These are phyloP conservation scores for Drosophila pseudotalamancana DNA, from an alignment of 2,888 invertebrate genomes.

Conservation along the genomic window DNA sequence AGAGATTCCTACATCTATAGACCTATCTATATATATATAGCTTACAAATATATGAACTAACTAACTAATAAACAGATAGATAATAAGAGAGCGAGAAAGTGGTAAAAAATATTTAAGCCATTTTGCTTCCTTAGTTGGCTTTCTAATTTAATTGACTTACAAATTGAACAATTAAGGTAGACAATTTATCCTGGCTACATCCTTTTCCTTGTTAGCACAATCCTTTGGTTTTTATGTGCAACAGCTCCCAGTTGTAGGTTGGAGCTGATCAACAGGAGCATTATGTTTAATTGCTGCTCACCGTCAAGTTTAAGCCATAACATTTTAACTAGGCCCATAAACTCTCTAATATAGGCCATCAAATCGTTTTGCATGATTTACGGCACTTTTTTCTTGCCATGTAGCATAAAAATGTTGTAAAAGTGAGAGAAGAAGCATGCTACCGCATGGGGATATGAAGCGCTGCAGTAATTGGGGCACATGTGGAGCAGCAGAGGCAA, in stretches of 20 bases:
- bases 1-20: neutral
- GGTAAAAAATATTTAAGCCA: neutral
- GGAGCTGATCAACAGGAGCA: constrained; percentile 42
- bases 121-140: neutral
- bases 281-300: constrained; percentile 64
- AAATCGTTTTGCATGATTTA: constrained; percentile 70
- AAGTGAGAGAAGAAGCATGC: constrained; percentile 30
- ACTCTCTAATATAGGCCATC: constrained; percentile 66
- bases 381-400: constrained; percentile 42
- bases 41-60: neutral
- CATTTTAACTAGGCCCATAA: constrained; percentile 72
- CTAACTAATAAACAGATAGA: neutral
- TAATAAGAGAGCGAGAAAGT: neutral
- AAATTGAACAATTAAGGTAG: constrained; percentile 1
- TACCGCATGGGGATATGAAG: constrained; percentile 56
- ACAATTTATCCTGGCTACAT: neutral
- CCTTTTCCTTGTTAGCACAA: neutral
- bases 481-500: constrained; percentile 13
- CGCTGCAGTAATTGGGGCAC: constrained; percentile 68
- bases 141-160: neutral
- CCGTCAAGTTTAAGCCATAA: constrained; percentile 65
- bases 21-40: neutral
- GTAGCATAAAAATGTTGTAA: constrained; percentile 65
- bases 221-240: constrained; percentile 5
- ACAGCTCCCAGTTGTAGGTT: neutral